These are phyloP conservation scores for Drosophila antonietae DNA, from an alignment of 2,888 invertebrate genomes.

Conservation along the genomic window DNA sequence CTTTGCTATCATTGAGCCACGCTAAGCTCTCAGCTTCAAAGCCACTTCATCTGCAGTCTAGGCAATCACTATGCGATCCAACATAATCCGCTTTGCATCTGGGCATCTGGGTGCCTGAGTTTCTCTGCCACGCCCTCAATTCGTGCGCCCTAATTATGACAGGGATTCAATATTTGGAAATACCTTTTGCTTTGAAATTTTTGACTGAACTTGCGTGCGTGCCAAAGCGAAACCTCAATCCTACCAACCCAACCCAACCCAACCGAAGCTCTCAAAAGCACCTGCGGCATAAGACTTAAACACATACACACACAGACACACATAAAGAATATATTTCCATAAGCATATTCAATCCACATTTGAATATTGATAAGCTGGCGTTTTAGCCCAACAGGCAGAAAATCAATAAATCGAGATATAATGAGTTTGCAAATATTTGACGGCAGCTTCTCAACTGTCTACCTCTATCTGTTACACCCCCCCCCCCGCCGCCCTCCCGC, in stretches of 20 bases:
- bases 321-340: background rate
- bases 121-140: background rate
- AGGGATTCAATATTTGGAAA: slow-evolving; percentile 29
- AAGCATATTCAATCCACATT: slow-evolving; percentile 36
- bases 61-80: slow-evolving; percentile 15
- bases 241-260: background rate
- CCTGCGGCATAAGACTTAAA: background rate
- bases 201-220: slow-evolving; percentile 24
- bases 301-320: background rate
- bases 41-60: background rate
- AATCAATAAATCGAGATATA: slow-evolving; percentile 72
- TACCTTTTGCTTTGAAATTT: slow-evolving; percentile 25
- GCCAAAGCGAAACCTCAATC: background rate
- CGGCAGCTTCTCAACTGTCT: background rate
- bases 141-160: slow-evolving; percentile 9
- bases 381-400: slow-evolving; percentile 50
- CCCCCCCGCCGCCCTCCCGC: too few species aligned
- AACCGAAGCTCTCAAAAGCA: background rate
- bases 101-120: background rate
- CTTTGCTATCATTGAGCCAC: slow-evolving; percentile 36
- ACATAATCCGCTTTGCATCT: slow-evolving; percentile 38
- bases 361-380: slow-evolving; percentile 41
- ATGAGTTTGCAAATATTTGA: slow-evolving; percentile 70
- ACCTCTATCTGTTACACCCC: background rate
- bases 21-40: slow-evolving; percentile 5